Evolutionary conservation across 2,888 invertebrate species (phyloP).

Genomic region (Phania funesta): DNA sequence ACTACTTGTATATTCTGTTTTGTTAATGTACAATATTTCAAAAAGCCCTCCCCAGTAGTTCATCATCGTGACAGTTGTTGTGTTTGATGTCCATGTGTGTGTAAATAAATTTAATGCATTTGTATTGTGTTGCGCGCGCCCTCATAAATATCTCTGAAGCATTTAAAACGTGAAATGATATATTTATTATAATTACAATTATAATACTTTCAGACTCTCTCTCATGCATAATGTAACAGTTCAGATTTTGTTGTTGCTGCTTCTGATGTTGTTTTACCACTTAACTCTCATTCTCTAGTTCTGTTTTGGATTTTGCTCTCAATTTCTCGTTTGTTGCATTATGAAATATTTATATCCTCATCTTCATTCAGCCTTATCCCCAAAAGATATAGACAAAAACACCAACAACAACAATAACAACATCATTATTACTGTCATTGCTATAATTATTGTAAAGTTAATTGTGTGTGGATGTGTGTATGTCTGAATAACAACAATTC

Average conservation of each 20-base stretch:
- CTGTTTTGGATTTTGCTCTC: conserved; percentile 13
- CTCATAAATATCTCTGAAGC: conserved; percentile 71
- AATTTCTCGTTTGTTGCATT: conserved; percentile 21
- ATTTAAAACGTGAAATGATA: conserved; percentile 59
- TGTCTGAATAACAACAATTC: conserved; percentile 33
- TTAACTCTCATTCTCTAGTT: conserved; percentile 6
- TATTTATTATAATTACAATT: conserved; percentile 77
- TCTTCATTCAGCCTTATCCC: conserved; percentile 16
- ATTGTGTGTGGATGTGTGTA: neutral
- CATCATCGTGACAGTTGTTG: conserved; percentile 33
- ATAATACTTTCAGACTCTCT: conserved; percentile 52
- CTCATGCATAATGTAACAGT: conserved; percentile 40
- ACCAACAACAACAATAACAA: neutral
- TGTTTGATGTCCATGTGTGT: conserved; percentile 23
- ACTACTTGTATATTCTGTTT: conserved; percentile 38
- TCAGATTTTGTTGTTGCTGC: conserved; percentile 40
- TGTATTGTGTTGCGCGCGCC: conserved; percentile 63
- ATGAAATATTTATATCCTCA: conserved; percentile 40
- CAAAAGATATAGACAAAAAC: too few relatives aligned
- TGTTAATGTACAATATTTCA: conserved; percentile 40
- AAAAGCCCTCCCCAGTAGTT: conserved; percentile 58
- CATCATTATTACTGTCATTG: conserved; percentile 11
- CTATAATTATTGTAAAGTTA: conserved; percentile 3
- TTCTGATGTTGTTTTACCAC: conserved; percentile 4
- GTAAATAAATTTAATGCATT: conserved; percentile 46